A percentile compares a stretch with the other conserved stretches of the same genome.
Evolutionary conservation across 2,888 invertebrate species (phyloP).

Genomic region (Chrysolina oricalcia): DNA sequence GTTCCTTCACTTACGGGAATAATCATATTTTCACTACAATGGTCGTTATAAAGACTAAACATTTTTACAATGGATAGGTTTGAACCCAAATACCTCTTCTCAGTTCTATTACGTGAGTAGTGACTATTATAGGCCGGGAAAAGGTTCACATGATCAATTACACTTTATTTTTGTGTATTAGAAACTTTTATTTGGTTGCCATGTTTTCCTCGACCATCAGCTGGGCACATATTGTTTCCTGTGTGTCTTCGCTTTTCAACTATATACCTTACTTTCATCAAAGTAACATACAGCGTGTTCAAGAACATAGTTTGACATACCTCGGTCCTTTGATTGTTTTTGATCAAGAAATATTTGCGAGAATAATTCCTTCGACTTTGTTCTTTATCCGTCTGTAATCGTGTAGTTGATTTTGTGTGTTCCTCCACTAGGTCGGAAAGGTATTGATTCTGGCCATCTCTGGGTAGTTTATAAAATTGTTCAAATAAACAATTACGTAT

Average conservation of each 20-base stretch:
- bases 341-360: neutral
- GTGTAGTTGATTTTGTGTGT: neutral
- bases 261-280: slow-evolving; percentile 13
- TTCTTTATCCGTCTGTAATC: neutral
- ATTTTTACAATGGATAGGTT: neutral
- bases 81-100: slow-evolving; percentile 7
- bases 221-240: slow-evolving; percentile 18
- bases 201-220: slow-evolving; percentile 21
- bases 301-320: slow-evolving; percentile 25
- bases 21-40: slow-evolving; percentile 5
- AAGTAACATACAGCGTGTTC: slow-evolving; percentile 2
- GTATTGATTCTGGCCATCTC: slow-evolving; percentile 2
- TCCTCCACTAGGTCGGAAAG: neutral
- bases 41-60: neutral
- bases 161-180: neutral
- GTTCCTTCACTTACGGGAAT: slow-evolving; percentile 14
- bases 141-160: slow-evolving; percentile 2
- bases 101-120: slow-evolving; percentile 1
- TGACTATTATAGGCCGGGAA: slow-evolving; percentile 9
- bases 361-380: slow-evolving; percentile 6
- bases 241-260: neutral
- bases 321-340: neutral
- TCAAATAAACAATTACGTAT: too few species aligned
- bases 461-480: neutral
- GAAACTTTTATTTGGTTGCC: slow-evolving; percentile 5